Evolutionary conservation across 2,888 invertebrate genomes (phyloP), one percentile per base, ranked within the genome.

Genomic region (Rhimphoctona megacephalus): DNA sequence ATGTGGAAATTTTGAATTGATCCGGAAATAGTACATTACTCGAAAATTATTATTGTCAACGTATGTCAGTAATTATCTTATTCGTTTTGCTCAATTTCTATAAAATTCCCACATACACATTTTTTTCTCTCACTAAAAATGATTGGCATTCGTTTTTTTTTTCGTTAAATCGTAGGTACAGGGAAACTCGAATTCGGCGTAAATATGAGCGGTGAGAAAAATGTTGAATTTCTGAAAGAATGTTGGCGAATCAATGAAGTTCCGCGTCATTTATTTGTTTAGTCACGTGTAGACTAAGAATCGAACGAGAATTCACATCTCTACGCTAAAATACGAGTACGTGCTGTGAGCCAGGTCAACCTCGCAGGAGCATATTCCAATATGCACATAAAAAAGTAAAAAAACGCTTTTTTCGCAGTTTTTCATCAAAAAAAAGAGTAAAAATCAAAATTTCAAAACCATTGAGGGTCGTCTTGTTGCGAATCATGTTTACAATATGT

Each of bases 331-430:
- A 77, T 39, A 30, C 49, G 39, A 66, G 33, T 33, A 11, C 43
- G 14, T 22, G 25, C 36, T 33, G 39, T 11, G 76, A 22, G 30
- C 22, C 61, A n/a, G 43, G 77, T 49, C 39, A 64, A 22, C 43
- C 64, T 64, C 30, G n/a, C 70, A 67, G 46, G 46, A 54, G 22
- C 22, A 49, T 19, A 69, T 82, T 76, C 43, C 46, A 46, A 39
- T 77, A 77, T 77, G 83, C 77, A 61, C 77, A 72, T 83, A 77
- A 70, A 78, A n/a, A n/a, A n/a, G n/a, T n/a, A n/a, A n/a, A n/a
- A n/a, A n/a, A n/a, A n/a, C n/a, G n/a, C n/a, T n/a, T 78, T 77
- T 17, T 64, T 52, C 39, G 39, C 70, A 72, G 14, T 39, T 49
- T n/a, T n/a, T n/a, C n/a, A n/a, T n/a, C n/a, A n/a, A n/a, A n/a